Evolutionary conservation across 2,113 vertebrate species (phyloP).

Genomic region (Pao palembangensis): DNA sequence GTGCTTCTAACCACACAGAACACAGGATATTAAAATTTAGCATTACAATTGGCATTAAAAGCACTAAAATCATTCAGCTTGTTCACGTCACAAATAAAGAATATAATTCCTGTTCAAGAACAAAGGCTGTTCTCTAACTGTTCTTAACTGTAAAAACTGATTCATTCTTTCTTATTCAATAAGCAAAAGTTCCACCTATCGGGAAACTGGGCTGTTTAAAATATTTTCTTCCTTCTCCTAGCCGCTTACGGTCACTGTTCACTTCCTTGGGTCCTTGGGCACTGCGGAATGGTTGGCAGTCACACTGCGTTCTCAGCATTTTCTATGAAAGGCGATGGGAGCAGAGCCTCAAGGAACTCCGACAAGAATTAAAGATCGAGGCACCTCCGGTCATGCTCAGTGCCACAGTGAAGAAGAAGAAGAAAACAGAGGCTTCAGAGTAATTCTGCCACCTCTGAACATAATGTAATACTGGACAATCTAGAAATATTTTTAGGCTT

Average conservation of each 20-base stretch:
- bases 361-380: conserved; percentile 85
- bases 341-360: conserved; percentile 81
- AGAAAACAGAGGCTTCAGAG: background rate
- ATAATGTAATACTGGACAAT: background rate
- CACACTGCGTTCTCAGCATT: conserved; percentile 82
- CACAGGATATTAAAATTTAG: background rate
- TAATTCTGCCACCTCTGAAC: background rate
- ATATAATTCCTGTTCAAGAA: too few relatives aligned
- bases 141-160: background rate
- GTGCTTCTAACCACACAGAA: too few relatives aligned
- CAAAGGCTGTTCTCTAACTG: background rate
- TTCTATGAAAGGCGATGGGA: conserved; percentile 94
- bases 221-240: conserved; percentile 40
- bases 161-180: conserved; percentile 18
- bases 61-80: background rate
- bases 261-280: conserved; percentile 87
- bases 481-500: conserved; percentile 3
- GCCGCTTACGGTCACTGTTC: conserved; percentile 76
- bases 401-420: conserved; percentile 10
- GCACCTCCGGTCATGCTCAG: conserved; percentile 66
- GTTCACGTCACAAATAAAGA: too few relatives aligned
- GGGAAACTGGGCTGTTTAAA: background rate
- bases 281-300: conserved; percentile 69
- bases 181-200: background rate
- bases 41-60: background rate